Evolutionary conservation across 2,888 invertebrate genomes (phyloP), one percentile per base, ranked within the genome.

Genomic region (Dioctria rufipes): DNA sequence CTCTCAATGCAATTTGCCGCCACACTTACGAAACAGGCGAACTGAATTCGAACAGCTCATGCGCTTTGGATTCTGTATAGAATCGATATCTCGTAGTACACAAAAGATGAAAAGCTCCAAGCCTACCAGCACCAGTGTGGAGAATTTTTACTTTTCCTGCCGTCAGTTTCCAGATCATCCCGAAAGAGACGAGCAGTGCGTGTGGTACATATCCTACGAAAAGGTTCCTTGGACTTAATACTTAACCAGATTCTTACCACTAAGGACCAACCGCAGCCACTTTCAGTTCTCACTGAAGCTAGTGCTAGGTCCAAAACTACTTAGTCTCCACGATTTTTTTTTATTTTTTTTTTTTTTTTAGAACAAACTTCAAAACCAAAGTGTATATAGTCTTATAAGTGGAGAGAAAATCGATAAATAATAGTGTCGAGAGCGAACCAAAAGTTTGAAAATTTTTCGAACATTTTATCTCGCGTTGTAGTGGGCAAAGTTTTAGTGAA

Each of bases 21-120:
- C 77, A 78, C 79, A 43, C 6, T 79, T 79, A n/a, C 42, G 79
- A 69, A 58, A 69, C 40, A 43, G 6, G 58, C 58, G 46, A 54
- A 78, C 58, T 13, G 67, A 66, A 78, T 67, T 46, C 37, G 66
- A 9, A 78, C 40, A 25, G 67, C 58, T 39, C 79, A 67, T 54
- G 79, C 79, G 79, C 67, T 69, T 25, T 69, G 69, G 58, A 67
- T 69, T 79, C 79, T 79, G 79, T 79, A 60, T 8, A 43, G 79
- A 79, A 79, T 79, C 79, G 67, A 79, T 79, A 79, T 69, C 60
- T 46, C 61, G 77, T 61, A 77, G 63, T 77, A 77, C 63, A 77
- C 63, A 63, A 63, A 77, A 77, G 77, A 77, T 63, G 66, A 63
- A 77, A 77, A 77, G 77, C 77, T 77, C 77, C 8, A 37, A 25